Evolutionary conservation across 2,888 invertebrate genomes (phyloP), one percentile per base, ranked within the genome.

Genomic region (Crematogaster levior): DNA sequence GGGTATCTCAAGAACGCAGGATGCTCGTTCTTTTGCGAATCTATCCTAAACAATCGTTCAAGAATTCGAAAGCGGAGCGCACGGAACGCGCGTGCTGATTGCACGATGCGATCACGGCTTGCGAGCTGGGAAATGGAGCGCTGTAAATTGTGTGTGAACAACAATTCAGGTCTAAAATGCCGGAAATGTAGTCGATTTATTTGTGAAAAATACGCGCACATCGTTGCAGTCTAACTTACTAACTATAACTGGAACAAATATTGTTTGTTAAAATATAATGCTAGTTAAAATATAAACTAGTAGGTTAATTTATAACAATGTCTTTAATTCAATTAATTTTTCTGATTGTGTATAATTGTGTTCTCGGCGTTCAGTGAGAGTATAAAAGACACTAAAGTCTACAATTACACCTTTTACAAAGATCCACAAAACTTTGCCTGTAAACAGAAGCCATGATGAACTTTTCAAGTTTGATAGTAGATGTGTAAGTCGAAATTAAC

Each of bases 91-190:
- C 43, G 72, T 56, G 53, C 72, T 72, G 77, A 79, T 79, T 79
- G 77, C 77, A 24, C 77, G 77, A 79, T 79, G 77, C 77, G 77
- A 79, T 79, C 72, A 30, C 56, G 56, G 68, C 43, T 7, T 34
- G 61, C 61, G 60, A 24, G 10, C 60, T 34, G 21, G 72, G 72
- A 79, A 79, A 79, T 56, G 73, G 77, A 79, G 72, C 77, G 72
- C 72, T 70, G 73, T 72, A 72, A 79, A 79, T 79, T 79, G 77
- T 79, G 77, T 77, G 77, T 58, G 56, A 79, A 79, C 77, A 70
- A 72, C 77, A 70, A 79, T 79, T 79, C 72, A 34, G 77, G 30
- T 72, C 73, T 72, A 72, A 79, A 79, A 79, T 79, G 77, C 34
- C 73, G 73, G 77, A 79, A 79, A 79, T 56, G 72, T 43, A 56